Base-by-base conservation (phyloP, 2,888 invertebrate genomes). In the Pollenia labialis region DNA sequence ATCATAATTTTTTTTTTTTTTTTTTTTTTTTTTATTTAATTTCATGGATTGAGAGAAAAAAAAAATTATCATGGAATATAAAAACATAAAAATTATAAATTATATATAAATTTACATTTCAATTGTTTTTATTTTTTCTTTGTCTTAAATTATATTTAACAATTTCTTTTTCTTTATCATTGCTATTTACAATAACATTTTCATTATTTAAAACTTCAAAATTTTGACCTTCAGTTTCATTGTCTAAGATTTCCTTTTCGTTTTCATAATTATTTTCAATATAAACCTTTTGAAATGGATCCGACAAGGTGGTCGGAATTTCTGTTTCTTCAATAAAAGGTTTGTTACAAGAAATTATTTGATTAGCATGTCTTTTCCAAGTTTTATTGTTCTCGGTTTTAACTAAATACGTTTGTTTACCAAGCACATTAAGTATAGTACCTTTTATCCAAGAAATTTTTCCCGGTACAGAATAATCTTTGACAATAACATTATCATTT, bases 291-390 rank as follows among this genome's bases (percentile, higher is more conserved):
- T 80, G 69, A 14, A 72, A 54, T 48, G 81, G 81, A 56, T 81
- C 64, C 14, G 72, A 46, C 14, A 72, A 1, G 8, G 64, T 81
- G 0, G 54, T 56, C 1, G 81, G 62, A 66, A 56, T 40, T 2
- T 81, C 50, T 23, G n/a, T 40, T 40, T 40, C 18, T n/a, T 4
- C 1, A 23, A 23, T 23, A 23, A 23, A 23, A n/a, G 32, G 0
- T 50, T 1, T 72, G 1, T 14, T 64, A 16, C 58, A 66, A 12
- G n/a, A 40, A 16, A 84, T 71, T 3, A 71, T 72, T 71, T 80
- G 80, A 54, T 79, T 84, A 2, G 72, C 58, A 68, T 84, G 74
- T 62, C 80, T 60, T 50, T 85, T 80, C 69, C 75, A 80, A 16
- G 23, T 46, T 54, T 54, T 60, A 18, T 56, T 48, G 1, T 9